These are phyloP conservation scores for Bombus turneri DNA, from an alignment of 1,140 invertebrate genomes.

Conservation along the genomic window DNA sequence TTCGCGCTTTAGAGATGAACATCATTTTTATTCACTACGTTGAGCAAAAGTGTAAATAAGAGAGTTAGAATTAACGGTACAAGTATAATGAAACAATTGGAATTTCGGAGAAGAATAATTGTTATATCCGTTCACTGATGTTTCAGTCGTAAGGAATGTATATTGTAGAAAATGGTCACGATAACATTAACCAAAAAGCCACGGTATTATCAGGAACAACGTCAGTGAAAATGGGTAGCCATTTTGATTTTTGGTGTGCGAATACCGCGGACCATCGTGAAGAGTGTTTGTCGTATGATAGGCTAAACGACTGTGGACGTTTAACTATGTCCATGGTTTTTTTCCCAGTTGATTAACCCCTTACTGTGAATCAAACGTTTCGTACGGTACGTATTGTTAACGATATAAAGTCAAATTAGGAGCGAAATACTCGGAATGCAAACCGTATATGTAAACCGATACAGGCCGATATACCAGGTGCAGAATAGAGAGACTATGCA, in stretches of 20 bases:
- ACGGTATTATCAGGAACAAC: constrained; percentile 27
- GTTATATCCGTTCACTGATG: background rate
- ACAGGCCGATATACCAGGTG: constrained; percentile 50
- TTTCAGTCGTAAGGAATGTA: background rate
- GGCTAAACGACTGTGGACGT: constrained; percentile 33
- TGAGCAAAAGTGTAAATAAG: constrained; percentile 41
- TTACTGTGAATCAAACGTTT: constrained; percentile 25
- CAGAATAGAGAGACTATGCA: constrained; percentile 33
- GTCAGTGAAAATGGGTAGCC: constrained; percentile 46
- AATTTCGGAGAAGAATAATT: background rate
- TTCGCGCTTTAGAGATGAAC: constrained; percentile 24
- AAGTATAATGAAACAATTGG: background rate
- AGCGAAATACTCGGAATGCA: constrained; percentile 13
- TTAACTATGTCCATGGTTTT: constrained; percentile 42
- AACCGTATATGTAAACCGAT: constrained; percentile 24
- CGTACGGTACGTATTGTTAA: constrained; percentile 27
- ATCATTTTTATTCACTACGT: constrained; percentile 28
- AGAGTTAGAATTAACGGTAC: background rate
- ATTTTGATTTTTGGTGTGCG: constrained; percentile 45
- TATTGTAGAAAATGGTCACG: background rate
- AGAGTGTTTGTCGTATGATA: constrained; percentile 36
- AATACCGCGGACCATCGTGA: constrained; percentile 31
- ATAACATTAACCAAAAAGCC: background rate
- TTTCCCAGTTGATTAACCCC: constrained; percentile 40
- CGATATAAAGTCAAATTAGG: background rate